A percentile compares a stretch with the other conserved stretches of the same genome.
Conservation (phyloP, 2,113 vertebrate species). For the Steatornis caripensis region DNA sequence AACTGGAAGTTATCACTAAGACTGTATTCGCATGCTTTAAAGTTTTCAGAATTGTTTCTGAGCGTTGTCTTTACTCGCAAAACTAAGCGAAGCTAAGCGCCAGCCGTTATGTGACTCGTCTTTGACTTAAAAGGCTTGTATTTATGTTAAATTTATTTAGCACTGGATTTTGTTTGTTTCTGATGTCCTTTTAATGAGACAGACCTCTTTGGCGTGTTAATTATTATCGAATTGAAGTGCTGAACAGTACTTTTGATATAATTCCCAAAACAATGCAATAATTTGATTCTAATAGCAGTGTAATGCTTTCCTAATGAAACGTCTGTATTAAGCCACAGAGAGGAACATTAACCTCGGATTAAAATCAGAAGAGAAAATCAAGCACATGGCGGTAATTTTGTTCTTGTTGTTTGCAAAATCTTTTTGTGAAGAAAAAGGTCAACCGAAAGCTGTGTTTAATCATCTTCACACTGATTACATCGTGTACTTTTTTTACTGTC, state of each 20-base stretch:
- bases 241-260: neutral
- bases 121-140: neutral
- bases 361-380: slow-evolving; percentile 4
- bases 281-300: neutral
- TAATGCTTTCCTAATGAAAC: slow-evolving; percentile 33
- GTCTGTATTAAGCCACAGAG: slow-evolving; percentile 17
- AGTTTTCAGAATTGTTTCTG: neutral
- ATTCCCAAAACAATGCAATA: slow-evolving; percentile 22
- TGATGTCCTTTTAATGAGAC: neutral
- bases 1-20: neutral
- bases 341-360: slow-evolving; percentile 36
- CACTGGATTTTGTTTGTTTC: neutral
- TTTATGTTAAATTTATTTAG: neutral
- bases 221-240: neutral
- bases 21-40: neutral
- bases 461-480: neutral
- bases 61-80: neutral
- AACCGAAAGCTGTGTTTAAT: neutral
- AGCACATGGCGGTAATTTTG: neutral
- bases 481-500: neutral
- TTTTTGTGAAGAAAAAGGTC: neutral
- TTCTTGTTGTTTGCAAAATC: neutral
- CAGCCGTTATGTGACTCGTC: neutral
- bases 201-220: neutral
- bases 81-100: neutral